phyloP scores from a whole-genome alignment of 2,797 vertebrate genomes.

The Chelonia mydas region DNA sequence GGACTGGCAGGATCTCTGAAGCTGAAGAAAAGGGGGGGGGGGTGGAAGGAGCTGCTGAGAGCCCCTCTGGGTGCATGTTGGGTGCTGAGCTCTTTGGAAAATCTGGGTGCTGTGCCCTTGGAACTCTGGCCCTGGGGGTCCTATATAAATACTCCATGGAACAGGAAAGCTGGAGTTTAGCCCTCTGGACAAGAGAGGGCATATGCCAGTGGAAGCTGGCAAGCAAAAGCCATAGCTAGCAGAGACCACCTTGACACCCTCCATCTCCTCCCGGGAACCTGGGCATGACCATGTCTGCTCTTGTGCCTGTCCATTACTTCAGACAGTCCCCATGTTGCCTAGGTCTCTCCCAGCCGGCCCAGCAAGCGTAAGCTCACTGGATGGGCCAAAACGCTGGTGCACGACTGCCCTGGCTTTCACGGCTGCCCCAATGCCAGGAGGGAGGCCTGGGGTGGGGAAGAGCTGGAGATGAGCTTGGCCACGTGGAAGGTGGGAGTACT shows the following conservation, averaged over 20 bases:
- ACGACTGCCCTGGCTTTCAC: not conserved
- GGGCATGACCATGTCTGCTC: constrained; percentile 46
- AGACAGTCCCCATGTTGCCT: constrained; percentile 5
- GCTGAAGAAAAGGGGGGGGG: not conserved
- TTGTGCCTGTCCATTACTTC: not conserved
- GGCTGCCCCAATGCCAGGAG: not conserved
- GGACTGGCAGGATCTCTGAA: not conserved
- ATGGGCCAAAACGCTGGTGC: constrained; percentile 43
- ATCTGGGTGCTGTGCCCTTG: not conserved
- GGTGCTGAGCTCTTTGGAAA: not conserved
- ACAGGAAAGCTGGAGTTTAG: not conserved
- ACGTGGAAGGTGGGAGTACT: not conserved
- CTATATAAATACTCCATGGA: not conserved
- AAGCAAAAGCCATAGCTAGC: not conserved
- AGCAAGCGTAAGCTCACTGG: constrained; percentile 65
- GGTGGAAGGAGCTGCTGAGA: not conserved
- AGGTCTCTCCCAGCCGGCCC: constrained; percentile 39
- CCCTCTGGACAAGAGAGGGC: not conserved
- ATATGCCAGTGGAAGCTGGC: not conserved
- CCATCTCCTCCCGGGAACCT: constrained; percentile 44
- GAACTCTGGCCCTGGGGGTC: not conserved
- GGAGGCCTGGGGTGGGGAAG: not conserved
- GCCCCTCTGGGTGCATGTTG: not conserved
- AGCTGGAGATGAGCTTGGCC: not conserved
- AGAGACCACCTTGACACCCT: not conserved